Evolutionary conservation across 2,888 invertebrate species (phyloP), one percentile per base, ranked within the genome.

Genomic region (Chloroclystis v-ata): DNA sequence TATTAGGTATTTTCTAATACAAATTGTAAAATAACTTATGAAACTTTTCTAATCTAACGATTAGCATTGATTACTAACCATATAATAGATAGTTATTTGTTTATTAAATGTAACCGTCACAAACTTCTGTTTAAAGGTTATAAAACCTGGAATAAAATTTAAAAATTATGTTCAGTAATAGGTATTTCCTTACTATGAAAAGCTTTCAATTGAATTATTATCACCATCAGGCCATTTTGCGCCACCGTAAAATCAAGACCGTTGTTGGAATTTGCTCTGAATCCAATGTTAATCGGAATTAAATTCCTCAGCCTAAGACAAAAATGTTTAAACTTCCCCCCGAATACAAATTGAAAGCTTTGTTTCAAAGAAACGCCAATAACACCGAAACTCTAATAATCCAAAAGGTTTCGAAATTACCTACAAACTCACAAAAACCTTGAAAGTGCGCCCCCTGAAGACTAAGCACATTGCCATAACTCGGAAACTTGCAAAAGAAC

Each of bases 401-500:
- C 46, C 42, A 39, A 39, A 37, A 33, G 35, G 13, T 39, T 51
- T 28, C 48, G 30, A 47, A 47, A 50, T 46, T 40, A 56, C 49
- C 49, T 43, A 49, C 43, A 35, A 35, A 44, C 52, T 43, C 47
- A 41, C 32, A 40, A 48, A 46, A 49, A 47, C 63, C 62, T 68
- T 63, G 57, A 56, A 67, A 69, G 59, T 67, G 61, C 45, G 52
- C 56, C 59, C 59, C 57, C 60, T 52, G 56, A 54, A 53, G 61
- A 49, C 49, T 57, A 38, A 49, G 47, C 53, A 47, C 26, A 52
- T 51, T 54, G 55, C 61, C 59, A 59, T 65, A 69, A 70, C 66
- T 70, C 64, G 56, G 16, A 37, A 68, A 72, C 61, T 71, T 63
- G 54, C 52, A 57, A 66, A 67, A 70, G 68, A 65, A 63, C 68